These are phyloP conservation scores for Thomomys bottae DNA, from an alignment of 2,113 vertebrate species.

Conservation along the genomic window DNA sequence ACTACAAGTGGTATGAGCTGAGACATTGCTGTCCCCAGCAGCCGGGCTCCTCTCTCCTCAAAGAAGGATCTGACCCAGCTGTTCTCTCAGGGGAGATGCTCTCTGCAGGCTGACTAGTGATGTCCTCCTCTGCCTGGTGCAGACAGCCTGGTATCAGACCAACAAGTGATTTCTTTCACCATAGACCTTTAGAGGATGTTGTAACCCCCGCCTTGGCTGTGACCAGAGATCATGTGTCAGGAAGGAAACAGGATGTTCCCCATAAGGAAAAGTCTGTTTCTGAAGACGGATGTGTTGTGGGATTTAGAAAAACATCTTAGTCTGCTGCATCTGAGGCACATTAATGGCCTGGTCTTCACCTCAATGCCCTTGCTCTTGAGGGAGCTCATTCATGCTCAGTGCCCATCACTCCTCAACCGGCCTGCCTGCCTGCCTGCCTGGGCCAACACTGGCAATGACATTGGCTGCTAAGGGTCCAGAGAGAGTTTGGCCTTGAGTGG, in stretches of 20 bases:
- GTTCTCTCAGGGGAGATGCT: neutral
- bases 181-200: neutral
- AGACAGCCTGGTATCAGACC: neutral
- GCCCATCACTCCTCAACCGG: too few species aligned
- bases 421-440: neutral
- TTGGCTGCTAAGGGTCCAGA: neutral
- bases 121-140: neutral
- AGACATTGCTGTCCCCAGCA: neutral
- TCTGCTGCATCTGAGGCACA: neutral
- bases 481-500: too few species aligned
- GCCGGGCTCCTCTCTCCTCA: neutral
- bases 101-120: neutral
- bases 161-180: neutral
- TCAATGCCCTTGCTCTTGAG: fast-evolving
- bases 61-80: neutral
- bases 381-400: too few species aligned
- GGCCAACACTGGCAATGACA: neutral
- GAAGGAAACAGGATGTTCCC: neutral
- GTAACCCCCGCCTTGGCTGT: neutral
- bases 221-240: neutral
- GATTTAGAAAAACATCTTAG: neutral
- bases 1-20: neutral
- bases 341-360: neutral
- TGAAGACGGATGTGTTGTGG: neutral
- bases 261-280: neutral